phyloP scores from a whole-genome alignment of 1,140 invertebrate species.

The Drosophila guanche region DNA sequence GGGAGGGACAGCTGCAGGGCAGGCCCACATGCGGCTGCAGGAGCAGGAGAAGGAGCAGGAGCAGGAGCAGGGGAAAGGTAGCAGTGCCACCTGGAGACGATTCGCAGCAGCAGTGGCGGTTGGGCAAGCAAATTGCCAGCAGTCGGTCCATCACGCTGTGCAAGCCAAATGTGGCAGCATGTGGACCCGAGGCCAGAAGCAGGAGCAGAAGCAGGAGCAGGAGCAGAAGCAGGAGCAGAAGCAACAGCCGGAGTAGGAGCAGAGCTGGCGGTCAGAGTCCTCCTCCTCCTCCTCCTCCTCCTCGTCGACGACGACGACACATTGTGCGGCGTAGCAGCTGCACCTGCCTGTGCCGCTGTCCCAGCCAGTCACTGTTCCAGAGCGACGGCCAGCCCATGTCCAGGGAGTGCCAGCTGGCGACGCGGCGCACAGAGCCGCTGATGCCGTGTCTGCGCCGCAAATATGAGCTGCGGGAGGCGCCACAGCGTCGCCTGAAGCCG shows the following conservation, averaged over 20 bases:
- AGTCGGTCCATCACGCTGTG: no score
- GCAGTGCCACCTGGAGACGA: neutral
- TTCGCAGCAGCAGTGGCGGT: no score
- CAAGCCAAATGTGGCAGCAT: no score
- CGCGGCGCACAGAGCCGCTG: slow-evolving; percentile 21
- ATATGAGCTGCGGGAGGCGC: slow-evolving; percentile 35
- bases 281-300: neutral
- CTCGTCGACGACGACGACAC: no score
- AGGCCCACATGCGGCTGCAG: neutral
- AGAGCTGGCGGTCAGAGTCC: neutral
- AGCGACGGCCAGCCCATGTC: slow-evolving; percentile 56
- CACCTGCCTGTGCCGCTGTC: slow-evolving; percentile 20
- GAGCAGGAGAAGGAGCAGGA: neutral
- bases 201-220: no score
- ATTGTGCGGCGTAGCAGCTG: slow-evolving; percentile 9
- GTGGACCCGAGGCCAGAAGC: no score
- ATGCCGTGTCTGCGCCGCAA: slow-evolving; percentile 30
- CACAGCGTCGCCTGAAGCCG: slow-evolving; percentile 52
- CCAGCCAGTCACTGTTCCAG: slow-evolving; percentile 20
- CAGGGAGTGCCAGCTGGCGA: slow-evolving; percentile 21
- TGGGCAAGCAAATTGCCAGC: no score
- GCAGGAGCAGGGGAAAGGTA: neutral
- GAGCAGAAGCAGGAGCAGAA: neutral
- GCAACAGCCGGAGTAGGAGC: neutral
- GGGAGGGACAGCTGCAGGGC: neutral